Evolutionary conservation across 2,797 vertebrate genomes (phyloP), one percentile per base, ranked within the genome.

Genomic region (Falco naumanni): DNA sequence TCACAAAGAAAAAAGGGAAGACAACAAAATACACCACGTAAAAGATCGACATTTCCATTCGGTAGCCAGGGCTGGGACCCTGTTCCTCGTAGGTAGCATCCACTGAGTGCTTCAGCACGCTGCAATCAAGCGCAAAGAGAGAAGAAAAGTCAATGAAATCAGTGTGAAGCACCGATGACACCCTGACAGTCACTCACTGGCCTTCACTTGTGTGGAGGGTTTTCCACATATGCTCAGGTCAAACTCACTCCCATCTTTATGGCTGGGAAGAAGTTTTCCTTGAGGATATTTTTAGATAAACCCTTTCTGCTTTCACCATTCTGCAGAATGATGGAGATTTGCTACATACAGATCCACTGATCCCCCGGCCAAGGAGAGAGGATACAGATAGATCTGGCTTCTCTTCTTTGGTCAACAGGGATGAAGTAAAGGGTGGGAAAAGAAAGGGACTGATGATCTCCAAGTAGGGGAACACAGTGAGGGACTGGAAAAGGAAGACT

Each of bases 1-100:
- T 99, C 97, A 99, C 99, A 43, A 99, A 99, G 98, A 99, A 99
- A 98, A 99, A 99, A 84, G 99, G 99, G 97, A 99, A 99, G 95
- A 99, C 99, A 63, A 99, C 99, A 89, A 99, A 99, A 97, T 99
- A 99, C 91, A 99, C 99, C 93, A 99, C 99, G 6, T 99, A 99
- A 98, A 99, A 99, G 97, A 99, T 99, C 91, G 99, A 99, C 98
- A 99, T 99, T 97, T 99, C 99, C 97, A 99, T 99, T 82, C 99
- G 97, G 97, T 98, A 99, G 74, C 99, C 99, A 12, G 99, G 99
- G 97, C 98, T 99, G 21, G 99, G 99, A 68, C 99, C 99, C 96
- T 99, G 98, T 66, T 99, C 99, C 97, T 99, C 99, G 22, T 99
- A 99, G 48, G 99, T 99, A 72, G 99, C 99, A 6, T 99, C 99